Conservation (phyloP, 1,140 invertebrate species). For the Glossosoma conforme region DNA sequence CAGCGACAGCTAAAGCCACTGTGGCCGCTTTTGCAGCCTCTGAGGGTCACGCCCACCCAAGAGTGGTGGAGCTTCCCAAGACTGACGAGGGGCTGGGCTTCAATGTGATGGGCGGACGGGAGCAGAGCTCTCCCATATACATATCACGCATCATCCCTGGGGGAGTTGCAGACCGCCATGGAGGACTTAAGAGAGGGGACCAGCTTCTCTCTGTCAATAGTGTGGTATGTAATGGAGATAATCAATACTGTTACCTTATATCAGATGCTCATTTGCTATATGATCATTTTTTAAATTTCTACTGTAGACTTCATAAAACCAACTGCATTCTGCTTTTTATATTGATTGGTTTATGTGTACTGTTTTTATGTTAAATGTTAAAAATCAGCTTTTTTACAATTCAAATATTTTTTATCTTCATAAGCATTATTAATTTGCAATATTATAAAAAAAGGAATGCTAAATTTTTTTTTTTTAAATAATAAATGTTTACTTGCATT, state of each 20-base stretch:
- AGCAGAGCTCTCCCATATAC: conserved; percentile 99
- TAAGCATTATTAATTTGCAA: too few relatives aligned
- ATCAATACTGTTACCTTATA: conserved; percentile 9
- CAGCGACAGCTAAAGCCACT: conserved; percentile 91
- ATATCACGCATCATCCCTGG: conserved; percentile 98
- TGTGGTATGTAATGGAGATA: conserved; percentile 65
- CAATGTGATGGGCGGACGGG: conserved; percentile 99
- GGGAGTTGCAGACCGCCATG: conserved; percentile 95
- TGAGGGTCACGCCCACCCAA: conserved; percentile 97
- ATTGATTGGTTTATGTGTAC: too few relatives aligned
- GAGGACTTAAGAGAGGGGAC: conserved; percentile 95
- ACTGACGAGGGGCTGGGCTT: conserved; percentile 99
- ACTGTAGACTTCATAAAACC: too few relatives aligned
- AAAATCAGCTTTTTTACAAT: too few relatives aligned
- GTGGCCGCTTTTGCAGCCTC: conserved; percentile 99
- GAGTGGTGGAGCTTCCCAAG: conserved; percentile 97
- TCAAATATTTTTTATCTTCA: too few relatives aligned
- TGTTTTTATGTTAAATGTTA: too few relatives aligned
- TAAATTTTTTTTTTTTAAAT: too few relatives aligned
- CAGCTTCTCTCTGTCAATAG: conserved; percentile 98
- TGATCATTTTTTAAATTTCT: too few relatives aligned
- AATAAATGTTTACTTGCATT: too few relatives aligned
- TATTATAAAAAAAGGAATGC: too few relatives aligned
- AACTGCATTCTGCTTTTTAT: too few relatives aligned
- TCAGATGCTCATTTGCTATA: conserved; percentile 5